Conservation (phyloP, 2,797 vertebrate genomes). For the Vultur gryphus region DNA sequence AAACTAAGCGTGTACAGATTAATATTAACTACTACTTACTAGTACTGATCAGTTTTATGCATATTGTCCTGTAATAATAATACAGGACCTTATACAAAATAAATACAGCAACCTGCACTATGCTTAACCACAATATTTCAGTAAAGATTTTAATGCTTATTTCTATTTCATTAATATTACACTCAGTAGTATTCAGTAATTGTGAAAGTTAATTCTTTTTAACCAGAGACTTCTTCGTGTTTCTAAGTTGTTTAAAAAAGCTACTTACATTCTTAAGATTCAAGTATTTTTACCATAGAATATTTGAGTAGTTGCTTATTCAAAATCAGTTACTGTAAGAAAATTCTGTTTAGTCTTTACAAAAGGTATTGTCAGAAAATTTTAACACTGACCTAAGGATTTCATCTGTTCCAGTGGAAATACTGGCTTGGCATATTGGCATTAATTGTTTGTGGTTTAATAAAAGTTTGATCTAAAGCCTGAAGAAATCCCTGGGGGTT, state of each 20-base stretch:
- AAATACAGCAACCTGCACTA: background rate
- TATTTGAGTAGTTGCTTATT: background rate
- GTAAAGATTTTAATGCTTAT: background rate
- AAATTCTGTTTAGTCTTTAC: background rate
- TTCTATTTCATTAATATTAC: background rate
- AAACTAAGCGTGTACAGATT: background rate
- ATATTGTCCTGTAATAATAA: background rate
- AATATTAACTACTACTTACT: background rate
- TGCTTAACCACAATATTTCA: background rate
- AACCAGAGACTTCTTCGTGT: background rate
- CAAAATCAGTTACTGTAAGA: background rate
- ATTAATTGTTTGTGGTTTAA: background rate
- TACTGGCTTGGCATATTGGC: background rate
- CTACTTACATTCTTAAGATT: background rate
- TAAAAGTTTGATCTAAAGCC: background rate
- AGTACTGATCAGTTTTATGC: background rate
- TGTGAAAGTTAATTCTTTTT: background rate
- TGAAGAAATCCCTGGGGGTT: background rate
- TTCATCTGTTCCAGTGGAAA: background rate
- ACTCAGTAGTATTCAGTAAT: background rate
- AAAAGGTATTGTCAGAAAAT: background rate
- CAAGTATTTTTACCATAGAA: background rate
- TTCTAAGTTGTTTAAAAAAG: background rate
- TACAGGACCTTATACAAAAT: background rate
- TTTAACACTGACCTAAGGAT: background rate